A percentile compares a stretch with the other conserved stretches of the same genome.
Evolutionary conservation across 2,888 invertebrate species (phyloP).

Genomic region (Metallyticus violacea): DNA sequence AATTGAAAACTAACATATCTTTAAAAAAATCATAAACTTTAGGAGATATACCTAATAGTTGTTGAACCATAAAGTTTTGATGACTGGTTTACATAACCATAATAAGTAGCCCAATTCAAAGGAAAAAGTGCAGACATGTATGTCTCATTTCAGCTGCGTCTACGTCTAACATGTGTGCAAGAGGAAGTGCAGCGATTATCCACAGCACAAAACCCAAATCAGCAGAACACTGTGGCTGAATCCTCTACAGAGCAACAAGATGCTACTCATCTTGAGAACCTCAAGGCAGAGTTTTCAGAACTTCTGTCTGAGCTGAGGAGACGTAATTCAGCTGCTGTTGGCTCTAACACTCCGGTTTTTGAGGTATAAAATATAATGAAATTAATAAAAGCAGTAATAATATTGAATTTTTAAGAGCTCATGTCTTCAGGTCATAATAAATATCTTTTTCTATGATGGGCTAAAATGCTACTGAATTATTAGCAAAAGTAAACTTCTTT

Average conservation of each 20-base stretch:
- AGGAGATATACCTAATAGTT: no score
- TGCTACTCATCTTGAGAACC: conserved; percentile 35
- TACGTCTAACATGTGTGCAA: conserved; percentile 43
- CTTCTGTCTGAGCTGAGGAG: conserved; percentile 46
- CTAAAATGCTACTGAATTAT: no score
- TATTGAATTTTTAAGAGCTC: no score
- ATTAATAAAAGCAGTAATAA: neutral
- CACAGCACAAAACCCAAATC: conserved; percentile 1
- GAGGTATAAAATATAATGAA: neutral
- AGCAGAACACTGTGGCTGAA: neutral
- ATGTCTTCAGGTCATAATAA: no score
- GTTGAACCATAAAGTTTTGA: no score
- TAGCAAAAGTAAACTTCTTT: no score
- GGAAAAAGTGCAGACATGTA: no score
- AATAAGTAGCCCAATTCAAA: no score
- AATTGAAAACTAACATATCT: no score
- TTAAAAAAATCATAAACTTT: no score
- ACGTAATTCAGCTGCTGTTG: conserved; percentile 39
- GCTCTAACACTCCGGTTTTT: conserved; percentile 18
- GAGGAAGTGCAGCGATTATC: conserved; percentile 39
- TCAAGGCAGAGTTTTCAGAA: conserved; percentile 47
- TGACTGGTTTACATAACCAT: no score
- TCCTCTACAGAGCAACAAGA: conserved; percentile 12
- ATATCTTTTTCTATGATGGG: no score
- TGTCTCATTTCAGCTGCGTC: conserved; percentile 39